Evolutionary conservation across 23 tunicate species (phyloP).

Genomic region (Pegea sp.): DNA sequence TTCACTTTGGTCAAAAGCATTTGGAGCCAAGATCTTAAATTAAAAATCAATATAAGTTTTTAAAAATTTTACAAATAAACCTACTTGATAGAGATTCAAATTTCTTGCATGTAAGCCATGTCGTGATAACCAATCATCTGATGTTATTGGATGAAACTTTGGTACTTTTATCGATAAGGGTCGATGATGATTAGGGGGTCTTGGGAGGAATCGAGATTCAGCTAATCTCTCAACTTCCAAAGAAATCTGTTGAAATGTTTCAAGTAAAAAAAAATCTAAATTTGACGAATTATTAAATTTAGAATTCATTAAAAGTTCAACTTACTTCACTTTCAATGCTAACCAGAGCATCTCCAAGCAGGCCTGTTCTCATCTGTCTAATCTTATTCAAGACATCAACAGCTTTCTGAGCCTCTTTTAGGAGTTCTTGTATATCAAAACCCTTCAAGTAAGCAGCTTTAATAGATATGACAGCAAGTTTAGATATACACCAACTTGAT

Average conservation of each 20-base stretch:
- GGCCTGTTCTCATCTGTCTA: constrained; percentile 86
- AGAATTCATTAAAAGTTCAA: not conserved
- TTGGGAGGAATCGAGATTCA: constrained; percentile 49
- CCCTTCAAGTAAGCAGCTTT: too few species aligned
- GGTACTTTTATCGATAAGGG: constrained; percentile 64
- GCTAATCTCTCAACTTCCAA: constrained; percentile 41
- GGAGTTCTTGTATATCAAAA: constrained; percentile 49
- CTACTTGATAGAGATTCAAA: constrained; percentile 61
- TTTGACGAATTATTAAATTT: too few species aligned
- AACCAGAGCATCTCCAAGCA: constrained; percentile 85
- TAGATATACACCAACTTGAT: constrained; percentile 16
- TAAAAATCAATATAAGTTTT: too few species aligned
- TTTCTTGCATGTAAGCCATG: constrained; percentile 44
- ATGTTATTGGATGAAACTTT: constrained; percentile 48
- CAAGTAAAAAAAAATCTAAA: too few species aligned
- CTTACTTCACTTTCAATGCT: constrained; percentile 83
- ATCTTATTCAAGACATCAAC: constrained; percentile 67
- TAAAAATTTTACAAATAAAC: not conserved
- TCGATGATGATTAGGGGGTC: constrained; percentile 85
- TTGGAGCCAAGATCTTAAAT: constrained; percentile 50
- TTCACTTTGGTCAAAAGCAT: constrained; percentile 71
- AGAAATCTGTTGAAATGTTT: constrained; percentile 14
- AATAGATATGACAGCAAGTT: not conserved
- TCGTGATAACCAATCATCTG: constrained; percentile 31
- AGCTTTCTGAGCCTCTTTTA: constrained; percentile 67